Base-by-base conservation (phyloP, 2,888 invertebrate genomes). In the Lasioglossum pauxillum region DNA sequence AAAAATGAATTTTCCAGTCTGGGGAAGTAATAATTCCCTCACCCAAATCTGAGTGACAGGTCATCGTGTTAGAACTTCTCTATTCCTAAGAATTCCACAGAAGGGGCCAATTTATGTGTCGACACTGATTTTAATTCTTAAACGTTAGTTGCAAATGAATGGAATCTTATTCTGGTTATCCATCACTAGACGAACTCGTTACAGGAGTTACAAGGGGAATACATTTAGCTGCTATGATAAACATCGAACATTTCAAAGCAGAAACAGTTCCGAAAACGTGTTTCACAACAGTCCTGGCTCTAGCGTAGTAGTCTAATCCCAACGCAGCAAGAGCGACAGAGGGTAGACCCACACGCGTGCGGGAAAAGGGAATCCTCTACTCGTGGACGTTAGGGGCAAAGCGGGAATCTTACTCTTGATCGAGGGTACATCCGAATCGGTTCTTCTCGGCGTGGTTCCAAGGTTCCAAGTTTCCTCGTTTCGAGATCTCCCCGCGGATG, bases 331-430 rank as follows among this genome's bases (percentile, higher is more conserved):
- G 23, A 7, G 8, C 53, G 53, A 23, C 53, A n/a, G n/a, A 4
- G n/a, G 57, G 57, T n/a, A 57, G 57, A 57, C 0, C 12, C n/a
- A 57, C 57, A 12, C n/a, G 10, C n/a, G 57, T 1, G n/a, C 57
- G 12, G n/a, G n/a, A 57, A 57, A 57, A 57, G n/a, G n/a, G 57
- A 12, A 12, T 57, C 57, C 57, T n/a, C n/a, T 64, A 64, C 27
- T 64, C 64, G 64, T 16, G 31, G 31, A 2, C 31, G 64, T 38
- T 38, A 69, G 23, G 69, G 72, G 72, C 31, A 67, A 72, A 78
- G 23, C 64, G 27, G 31, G 46, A 31, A 27, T 77, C 84, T 84
- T 85, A 78, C 84, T 85, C 73, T 85, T 46, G 77, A 75, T 75
- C 64, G 41, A 14, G 84, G 84, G 49, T 75, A 71, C 74, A 84